Evolutionary conservation across 1,140 invertebrate genomes (phyloP).

Genomic region (Riptortus pedestris): DNA sequence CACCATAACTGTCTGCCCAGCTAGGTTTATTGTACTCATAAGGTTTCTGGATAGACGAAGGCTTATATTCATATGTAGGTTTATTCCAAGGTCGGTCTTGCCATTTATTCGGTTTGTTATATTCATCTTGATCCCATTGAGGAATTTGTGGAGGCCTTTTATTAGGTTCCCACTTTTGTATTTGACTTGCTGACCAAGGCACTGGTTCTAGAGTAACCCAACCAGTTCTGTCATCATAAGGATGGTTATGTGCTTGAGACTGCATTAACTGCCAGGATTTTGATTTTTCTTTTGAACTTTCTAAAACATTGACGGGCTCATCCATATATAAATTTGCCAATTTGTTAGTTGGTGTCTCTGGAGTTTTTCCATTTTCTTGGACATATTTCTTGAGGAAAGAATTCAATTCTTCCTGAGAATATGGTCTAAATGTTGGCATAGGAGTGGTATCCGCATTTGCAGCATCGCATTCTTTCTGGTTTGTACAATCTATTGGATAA

Average conservation of each 20-base stretch:
- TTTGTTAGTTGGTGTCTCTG: constrained; percentile 27
- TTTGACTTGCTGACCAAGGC: constrained; percentile 66
- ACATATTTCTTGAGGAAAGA: constrained; percentile 32
- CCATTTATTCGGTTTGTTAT: constrained; percentile 29
- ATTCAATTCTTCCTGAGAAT: constrained; percentile 33
- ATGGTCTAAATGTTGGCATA: constrained; percentile 33
- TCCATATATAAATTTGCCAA: constrained; percentile 31
- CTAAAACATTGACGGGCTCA: constrained; percentile 30
- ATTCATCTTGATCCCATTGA: constrained; percentile 27
- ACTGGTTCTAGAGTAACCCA: constrained; percentile 67
- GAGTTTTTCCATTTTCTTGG: constrained; percentile 22
- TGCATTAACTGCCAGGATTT: constrained; percentile 36
- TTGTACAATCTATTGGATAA: constrained; percentile 24
- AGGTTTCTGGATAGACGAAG: constrained; percentile 15
- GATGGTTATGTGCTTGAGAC: constrained; percentile 42
- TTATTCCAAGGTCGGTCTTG: constrained; percentile 37
- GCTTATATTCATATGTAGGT: constrained; percentile 33
- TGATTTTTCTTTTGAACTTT: constrained; percentile 31
- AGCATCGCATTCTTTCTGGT: constrained; percentile 23
- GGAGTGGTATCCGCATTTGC: constrained; percentile 13
- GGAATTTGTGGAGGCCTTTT: constrained; percentile 34
- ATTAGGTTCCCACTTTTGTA: constrained; percentile 59
- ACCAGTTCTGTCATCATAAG: constrained; percentile 55
- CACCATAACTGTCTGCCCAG: constrained; percentile 38
- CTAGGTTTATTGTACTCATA: constrained; percentile 22